Conservation (phyloP, 2,888 invertebrate genomes). For the Automeris io region DNA sequence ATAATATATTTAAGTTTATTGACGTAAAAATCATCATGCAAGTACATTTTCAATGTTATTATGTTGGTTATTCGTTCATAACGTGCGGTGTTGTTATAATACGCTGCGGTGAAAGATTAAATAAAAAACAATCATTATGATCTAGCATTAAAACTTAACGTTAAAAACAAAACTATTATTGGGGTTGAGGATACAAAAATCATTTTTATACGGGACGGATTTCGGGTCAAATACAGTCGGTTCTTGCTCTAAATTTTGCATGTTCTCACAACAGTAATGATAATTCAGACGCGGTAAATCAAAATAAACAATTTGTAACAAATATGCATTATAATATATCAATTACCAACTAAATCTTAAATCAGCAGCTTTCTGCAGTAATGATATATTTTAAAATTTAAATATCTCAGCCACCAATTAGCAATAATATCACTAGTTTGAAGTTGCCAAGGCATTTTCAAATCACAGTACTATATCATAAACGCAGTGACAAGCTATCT, state of each 20-base stretch:
- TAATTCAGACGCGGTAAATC: conserved; percentile 25
- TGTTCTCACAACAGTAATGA: conserved; percentile 11
- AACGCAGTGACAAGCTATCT: conserved; percentile 25
- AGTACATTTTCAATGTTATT: conserved; percentile 63
- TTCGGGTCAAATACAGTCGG: no score
- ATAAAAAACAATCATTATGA: conserved; percentile 30
- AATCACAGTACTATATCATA: conserved; percentile 62
- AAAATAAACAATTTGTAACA: conserved; percentile 18
- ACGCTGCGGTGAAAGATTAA: conserved; percentile 61
- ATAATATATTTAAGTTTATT: conserved; percentile 51
- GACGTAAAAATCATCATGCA: conserved; percentile 69
- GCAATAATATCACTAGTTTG: conserved; percentile 45
- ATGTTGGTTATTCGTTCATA: conserved; percentile 42
- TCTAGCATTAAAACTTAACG: conserved; percentile 29
- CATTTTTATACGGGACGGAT: conserved; percentile 48
- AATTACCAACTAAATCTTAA: conserved; percentile 25
- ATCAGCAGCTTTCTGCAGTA: conserved; percentile 28
- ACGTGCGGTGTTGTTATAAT: conserved; percentile 47
- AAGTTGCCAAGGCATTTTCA: conserved; percentile 56
- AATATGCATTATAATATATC: conserved; percentile 18
- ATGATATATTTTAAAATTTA: conserved; percentile 23
- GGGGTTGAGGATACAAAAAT: conserved; percentile 25
- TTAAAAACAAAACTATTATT: conserved; percentile 30
- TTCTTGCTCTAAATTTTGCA: no score
- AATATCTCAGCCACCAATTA: conserved; percentile 31